Conservation (phyloP, 2,888 invertebrate species). For the Asteroscopus sphinx region DNA sequence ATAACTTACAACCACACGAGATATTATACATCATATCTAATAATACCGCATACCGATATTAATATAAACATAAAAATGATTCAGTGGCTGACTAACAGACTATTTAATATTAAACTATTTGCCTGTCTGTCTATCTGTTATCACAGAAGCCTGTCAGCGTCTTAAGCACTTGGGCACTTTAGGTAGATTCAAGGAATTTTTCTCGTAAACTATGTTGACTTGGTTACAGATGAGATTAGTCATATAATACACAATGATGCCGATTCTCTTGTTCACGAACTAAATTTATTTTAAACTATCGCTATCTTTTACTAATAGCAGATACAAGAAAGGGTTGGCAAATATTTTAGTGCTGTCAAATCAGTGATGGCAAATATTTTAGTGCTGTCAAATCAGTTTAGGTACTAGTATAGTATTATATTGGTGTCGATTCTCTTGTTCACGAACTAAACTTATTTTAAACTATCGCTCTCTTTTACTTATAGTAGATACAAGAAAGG, state of each 20-base stretch:
- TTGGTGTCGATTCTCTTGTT: too few species aligned
- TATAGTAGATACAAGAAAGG: too few species aligned
- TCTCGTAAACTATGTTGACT: conserved; percentile 23
- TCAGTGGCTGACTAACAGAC: conserved; percentile 33
- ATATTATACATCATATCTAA: conserved; percentile 24
- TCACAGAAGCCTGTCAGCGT: conserved; percentile 39
- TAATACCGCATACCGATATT: conserved; percentile 29
- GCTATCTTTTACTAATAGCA: too few species aligned
- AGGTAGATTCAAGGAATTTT: conserved; percentile 28
- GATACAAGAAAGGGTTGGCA: too few species aligned
- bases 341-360: too few species aligned
- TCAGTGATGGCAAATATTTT: too few species aligned
- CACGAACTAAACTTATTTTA: too few species aligned
- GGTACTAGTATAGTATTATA: too few species aligned
- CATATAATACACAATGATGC: conserved; percentile 2
- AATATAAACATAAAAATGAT: conserved; percentile 39
- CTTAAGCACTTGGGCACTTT: conserved; percentile 10
- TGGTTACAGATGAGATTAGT: conserved; percentile 21
- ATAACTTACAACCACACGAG: background rate
- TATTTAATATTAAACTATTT: conserved; percentile 40
- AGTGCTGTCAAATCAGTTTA: too few species aligned
- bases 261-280: too few species aligned
- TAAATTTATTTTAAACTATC: too few species aligned
- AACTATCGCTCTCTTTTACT: too few species aligned
- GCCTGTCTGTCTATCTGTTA: conserved; percentile 38